Percentiles rank a stretch among this genome's conserved stretches.
Evolutionary conservation across 2,113 vertebrate genomes (phyloP).

Genomic region (Siphamia tubifer): DNA sequence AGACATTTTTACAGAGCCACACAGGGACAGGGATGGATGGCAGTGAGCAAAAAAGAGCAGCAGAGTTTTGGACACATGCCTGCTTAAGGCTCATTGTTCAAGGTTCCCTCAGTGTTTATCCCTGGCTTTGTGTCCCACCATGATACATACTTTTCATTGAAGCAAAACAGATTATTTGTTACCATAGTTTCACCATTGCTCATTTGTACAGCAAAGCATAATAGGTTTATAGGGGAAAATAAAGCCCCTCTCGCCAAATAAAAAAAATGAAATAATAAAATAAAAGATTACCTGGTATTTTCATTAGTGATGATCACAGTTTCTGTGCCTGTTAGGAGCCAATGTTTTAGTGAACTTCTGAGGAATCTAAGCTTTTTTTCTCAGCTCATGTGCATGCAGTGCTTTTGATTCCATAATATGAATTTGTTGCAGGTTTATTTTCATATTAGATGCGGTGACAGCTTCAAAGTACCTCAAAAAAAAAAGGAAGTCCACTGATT

Average conservation of each 20-base stretch:
- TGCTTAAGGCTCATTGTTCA: slow-evolving; percentile 60
- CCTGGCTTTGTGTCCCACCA: slow-evolving; percentile 79
- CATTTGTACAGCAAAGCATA: slow-evolving; percentile 73
- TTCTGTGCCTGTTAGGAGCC: slow-evolving; percentile 8
- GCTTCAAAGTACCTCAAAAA: too few species aligned
- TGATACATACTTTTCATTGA: slow-evolving; percentile 85
- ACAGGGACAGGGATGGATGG: slow-evolving; percentile 55
- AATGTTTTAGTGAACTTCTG: slow-evolving; percentile 1
- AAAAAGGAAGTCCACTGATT: too few species aligned
- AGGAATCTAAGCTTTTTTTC: background rate
- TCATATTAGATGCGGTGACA: too few species aligned
- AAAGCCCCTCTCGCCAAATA: slow-evolving; percentile 18
- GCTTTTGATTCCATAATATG: background rate
- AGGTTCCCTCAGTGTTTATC: slow-evolving; percentile 76
- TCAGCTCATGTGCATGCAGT: background rate
- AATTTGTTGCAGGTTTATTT: background rate
- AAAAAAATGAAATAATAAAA: slow-evolving; percentile 10
- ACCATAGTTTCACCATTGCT: slow-evolving; percentile 84
- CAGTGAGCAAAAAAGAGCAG: slow-evolving; percentile 56
- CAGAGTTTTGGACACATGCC: slow-evolving; percentile 62
- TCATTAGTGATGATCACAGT: slow-evolving; percentile 57
- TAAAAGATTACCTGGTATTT: slow-evolving; percentile 69
- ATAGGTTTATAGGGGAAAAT: slow-evolving; percentile 61
- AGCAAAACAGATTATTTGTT: slow-evolving; percentile 84
- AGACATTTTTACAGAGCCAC: slow-evolving; percentile 53